Evolutionary conservation across 2,113 vertebrate species (phyloP), one percentile per base, ranked within the genome.

Genomic region (Chloebia gouldiae): DNA sequence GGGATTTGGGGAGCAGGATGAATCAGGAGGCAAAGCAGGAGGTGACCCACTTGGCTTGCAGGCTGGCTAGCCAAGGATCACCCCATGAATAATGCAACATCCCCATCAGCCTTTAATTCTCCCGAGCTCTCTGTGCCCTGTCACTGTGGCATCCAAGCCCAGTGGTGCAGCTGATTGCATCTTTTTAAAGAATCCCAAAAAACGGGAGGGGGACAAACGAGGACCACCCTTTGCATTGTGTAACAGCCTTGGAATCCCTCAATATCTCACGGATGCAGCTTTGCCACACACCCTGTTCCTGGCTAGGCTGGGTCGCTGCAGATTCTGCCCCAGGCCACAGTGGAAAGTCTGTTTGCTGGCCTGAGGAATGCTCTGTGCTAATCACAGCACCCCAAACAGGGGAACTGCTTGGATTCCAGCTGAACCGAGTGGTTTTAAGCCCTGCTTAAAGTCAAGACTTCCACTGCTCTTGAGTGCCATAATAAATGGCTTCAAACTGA

Each of bases 1-100:
- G 61, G 61, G 27, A 71, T 77, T 35, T 45, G 23, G 78, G 88
- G 90, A 87, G 44, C 57, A 45, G 78, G 69, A n/a, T 80, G 90
- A 80, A 71, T 91, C 92, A 80, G 66, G 2, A 94, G 70, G 81
- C 87, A 94, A 88, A 90, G 73, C 85, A 94, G 90, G 53, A 91
- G 84, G 4, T 86, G 95, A 92, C 86, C 92, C 90, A 64, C 64
- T 93, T 90, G 71, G 71, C 66, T 39, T 20, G 44, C 59, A 44
- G 18, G 70, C 61, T 69, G 79, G 57, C 75, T 66, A 6, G 59
- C 50, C 49, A n/a, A 76, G 85, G 88, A 66, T 78, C 25, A 18
- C 24, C 60, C 6, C 0, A 45, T 72, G 82, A 95, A 80, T 92
- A 90, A 95, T 88, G 50, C n/a, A 40, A 7, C 33, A 20, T 4